Base-by-base conservation (phyloP, 2,888 invertebrate genomes). In the Diarsia mendica region DNA sequence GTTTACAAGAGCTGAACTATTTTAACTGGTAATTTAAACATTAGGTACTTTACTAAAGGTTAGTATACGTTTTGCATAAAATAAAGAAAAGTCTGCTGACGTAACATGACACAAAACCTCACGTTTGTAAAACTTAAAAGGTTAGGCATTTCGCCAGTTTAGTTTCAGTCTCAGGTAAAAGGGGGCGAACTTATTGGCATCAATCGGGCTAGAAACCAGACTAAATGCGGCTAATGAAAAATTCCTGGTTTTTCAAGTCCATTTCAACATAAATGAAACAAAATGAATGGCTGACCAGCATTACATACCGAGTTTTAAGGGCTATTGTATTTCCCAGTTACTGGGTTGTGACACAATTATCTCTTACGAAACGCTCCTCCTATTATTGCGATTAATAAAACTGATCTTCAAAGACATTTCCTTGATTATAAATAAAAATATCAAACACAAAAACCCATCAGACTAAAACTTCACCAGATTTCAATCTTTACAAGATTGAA, bases 401-500 rank as follows among this genome's bases (percentile, higher is more conserved):
- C 23, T 9, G 72, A 77, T 64, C 9, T 55, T 15, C 10, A n/a
- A 15, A 8, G 13, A 23, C 23, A 8, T 39, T 55, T 18, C 20
- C 1, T 78, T 65, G n/a, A 53, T 48, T 18, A n/a, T 8, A 72
- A 60, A 65, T 39, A 51, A 75, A 77, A 79, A 67, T 58, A 53
- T 67, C 33, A 51, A 79, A 71, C 61, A 75, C 39, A 77, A 80
- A 28, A 81, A 77, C 67, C 67, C n/a, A 74, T 69, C 71, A 20
- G n/a, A 55, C 67, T 67, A 46, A 85, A 86, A 83, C 71, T 85
- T 74, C 51, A 79, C 76, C 75, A 58, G 60, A 73, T 85, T 88
- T 73, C 60, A 78, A 75, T 71, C 79, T 87, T 83, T 75, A 83
- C 76, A 86, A 88, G 88, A 87, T 87, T 87, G 70, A 86, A 86